Percentiles rank a stretch among this genome's conserved stretches.
Conservation (phyloP, 2,888 invertebrate species). For the Erannis defoliaria region DNA sequence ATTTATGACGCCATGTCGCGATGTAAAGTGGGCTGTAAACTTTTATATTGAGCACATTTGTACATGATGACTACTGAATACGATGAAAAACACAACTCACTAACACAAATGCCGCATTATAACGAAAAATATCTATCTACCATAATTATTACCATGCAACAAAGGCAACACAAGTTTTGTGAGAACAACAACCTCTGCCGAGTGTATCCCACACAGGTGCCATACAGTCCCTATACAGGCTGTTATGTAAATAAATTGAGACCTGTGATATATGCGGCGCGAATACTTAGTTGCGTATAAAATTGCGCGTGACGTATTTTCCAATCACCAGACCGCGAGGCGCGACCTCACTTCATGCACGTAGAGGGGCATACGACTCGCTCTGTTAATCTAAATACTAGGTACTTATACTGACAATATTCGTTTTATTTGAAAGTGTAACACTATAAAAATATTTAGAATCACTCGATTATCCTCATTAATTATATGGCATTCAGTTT, state of each 20-base stretch:
- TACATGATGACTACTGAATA: slow-evolving; percentile 49
- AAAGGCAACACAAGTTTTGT: not conserved
- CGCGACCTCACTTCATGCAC: not conserved
- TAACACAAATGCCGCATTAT: slow-evolving; percentile 2
- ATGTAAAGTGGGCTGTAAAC: slow-evolving; percentile 66
- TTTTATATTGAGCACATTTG: slow-evolving; percentile 51
- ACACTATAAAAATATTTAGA: too few relatives aligned
- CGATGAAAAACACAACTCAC: slow-evolving; percentile 14
- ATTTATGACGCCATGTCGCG: slow-evolving; percentile 68
- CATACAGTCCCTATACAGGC: not conserved
- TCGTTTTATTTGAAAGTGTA: too few relatives aligned
- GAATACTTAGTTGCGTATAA: slow-evolving; percentile 41
- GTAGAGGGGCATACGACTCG: too few relatives aligned
- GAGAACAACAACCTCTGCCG: not conserved
- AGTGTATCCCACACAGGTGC: not conserved
- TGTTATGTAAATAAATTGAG: slow-evolving; percentile 34
- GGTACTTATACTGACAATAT: too few relatives aligned
- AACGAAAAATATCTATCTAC: not conserved
- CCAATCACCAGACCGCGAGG: slow-evolving; percentile 48
- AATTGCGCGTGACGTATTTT: slow-evolving; percentile 51
- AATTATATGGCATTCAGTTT: too few relatives aligned
- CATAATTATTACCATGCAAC: too few relatives aligned
- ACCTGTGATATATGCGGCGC: slow-evolving; percentile 25
- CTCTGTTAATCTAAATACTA: too few relatives aligned
- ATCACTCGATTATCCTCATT: too few relatives aligned